These are phyloP conservation scores for Melanotaenia trifasciata DNA, from an alignment of 2,797 vertebrate species.

Conservation along the genomic window DNA sequence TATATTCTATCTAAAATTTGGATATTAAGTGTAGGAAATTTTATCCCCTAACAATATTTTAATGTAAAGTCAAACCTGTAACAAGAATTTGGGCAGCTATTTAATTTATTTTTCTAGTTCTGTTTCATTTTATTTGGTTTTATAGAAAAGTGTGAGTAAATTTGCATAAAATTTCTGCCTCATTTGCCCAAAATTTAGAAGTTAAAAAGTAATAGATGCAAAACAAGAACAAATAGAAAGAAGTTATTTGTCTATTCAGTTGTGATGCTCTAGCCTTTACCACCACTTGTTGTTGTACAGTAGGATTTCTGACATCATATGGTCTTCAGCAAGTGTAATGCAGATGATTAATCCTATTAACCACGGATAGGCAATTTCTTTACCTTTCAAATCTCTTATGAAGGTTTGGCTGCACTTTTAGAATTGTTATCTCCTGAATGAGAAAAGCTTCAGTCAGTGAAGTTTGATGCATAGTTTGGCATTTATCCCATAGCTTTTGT, in stretches of 20 bases:
- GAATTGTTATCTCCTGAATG: neutral
- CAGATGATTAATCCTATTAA: neutral
- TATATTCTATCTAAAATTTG: slow-evolving; percentile 20
- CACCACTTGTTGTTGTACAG: neutral
- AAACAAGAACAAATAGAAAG: neutral
- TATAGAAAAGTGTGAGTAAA: neutral
- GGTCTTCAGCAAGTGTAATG: neutral
- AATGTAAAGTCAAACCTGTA: neutral
- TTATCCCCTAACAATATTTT: neutral
- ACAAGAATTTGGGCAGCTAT: neutral
- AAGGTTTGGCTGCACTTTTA: neutral
- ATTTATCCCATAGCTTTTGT: neutral
- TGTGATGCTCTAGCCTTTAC: neutral
- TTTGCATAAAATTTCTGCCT: no score
- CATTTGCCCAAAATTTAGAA: neutral
- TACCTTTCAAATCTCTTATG: neutral
- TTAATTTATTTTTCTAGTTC: neutral
- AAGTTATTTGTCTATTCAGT: neutral
- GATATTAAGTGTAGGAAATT: slow-evolving; percentile 1
- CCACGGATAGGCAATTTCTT: neutral
- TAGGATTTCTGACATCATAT: neutral
- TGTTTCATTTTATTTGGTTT: neutral
- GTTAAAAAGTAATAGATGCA: neutral
- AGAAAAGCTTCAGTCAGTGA: neutral
- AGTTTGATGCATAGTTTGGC: neutral